Evolutionary conservation across 2,888 invertebrate genomes (phyloP).

Genomic region (Sarcophaga caerulescens): DNA sequence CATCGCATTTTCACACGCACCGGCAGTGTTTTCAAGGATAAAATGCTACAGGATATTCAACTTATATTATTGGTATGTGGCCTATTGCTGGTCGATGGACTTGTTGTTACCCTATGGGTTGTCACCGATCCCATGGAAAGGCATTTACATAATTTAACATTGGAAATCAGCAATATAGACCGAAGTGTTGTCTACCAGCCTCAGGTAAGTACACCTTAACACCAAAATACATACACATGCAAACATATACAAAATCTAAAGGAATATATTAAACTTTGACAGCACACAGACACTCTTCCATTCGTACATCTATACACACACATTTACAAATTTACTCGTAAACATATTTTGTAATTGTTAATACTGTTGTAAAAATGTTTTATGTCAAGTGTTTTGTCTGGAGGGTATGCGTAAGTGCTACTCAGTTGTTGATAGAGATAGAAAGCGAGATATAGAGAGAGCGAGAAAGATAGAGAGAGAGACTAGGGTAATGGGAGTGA

Average conservation of each 20-base stretch:
- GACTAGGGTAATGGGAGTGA: not conserved
- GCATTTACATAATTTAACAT: conserved; percentile 90
- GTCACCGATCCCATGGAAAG: conserved; percentile 93
- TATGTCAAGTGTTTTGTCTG: conserved; percentile 38
- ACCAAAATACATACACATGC: not conserved
- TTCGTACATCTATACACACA: not conserved
- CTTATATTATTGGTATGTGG: conserved; percentile 92
- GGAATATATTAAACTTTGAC: conserved; percentile 5
- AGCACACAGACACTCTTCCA: not conserved
- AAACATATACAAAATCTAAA: too few species aligned
- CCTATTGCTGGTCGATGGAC: conserved; percentile 90
- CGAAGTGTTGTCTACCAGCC: conserved; percentile 92
- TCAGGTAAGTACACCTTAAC: conserved; percentile 83
- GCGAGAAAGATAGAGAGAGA: not conserved
- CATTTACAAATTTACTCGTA: not conserved
- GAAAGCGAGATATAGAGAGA: not conserved
- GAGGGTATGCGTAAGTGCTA: conserved; percentile 4
- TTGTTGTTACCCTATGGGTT: conserved; percentile 92
- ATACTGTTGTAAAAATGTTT: conserved; percentile 11
- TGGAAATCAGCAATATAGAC: conserved; percentile 89
- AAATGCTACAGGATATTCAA: conserved; percentile 94
- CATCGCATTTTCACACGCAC: conserved; percentile 94
- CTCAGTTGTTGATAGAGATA: not conserved
- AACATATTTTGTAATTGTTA: not conserved
- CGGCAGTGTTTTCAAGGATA: conserved; percentile 92